Evolutionary conservation across 2,888 invertebrate species (phyloP).

Genomic region (Scaptomyza caliginosa): DNA sequence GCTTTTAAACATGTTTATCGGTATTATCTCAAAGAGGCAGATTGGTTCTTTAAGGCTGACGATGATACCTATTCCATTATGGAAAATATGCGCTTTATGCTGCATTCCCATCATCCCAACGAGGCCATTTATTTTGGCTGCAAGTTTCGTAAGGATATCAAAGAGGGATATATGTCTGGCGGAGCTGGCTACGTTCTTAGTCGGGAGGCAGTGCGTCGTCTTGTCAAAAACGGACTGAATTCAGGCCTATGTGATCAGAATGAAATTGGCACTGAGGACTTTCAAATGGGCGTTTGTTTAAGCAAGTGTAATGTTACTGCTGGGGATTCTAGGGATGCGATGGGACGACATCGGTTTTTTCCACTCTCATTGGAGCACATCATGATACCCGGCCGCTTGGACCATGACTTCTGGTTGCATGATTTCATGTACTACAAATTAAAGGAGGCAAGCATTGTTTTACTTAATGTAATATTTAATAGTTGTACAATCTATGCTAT

Average conservation of each 20-base stretch:
- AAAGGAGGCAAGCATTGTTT: conserved; percentile 85
- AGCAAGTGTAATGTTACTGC: conserved; percentile 92
- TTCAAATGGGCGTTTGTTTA: conserved; percentile 88
- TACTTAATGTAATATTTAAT: not conserved
- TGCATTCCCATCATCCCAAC: conserved; percentile 88
- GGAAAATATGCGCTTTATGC: conserved; percentile 96
- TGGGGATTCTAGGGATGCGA: conserved; percentile 93
- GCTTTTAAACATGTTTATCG: conserved; percentile 94
- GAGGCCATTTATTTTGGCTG: conserved; percentile 95
- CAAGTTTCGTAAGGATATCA: conserved; percentile 85
- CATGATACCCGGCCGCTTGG: conserved; percentile 92
- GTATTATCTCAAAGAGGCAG: conserved; percentile 92
- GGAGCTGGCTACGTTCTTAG: conserved; percentile 97
- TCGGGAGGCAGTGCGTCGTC: conserved; percentile 89
- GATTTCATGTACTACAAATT: conserved; percentile 94
- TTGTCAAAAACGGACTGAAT: conserved; percentile 86
- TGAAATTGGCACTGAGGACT: conserved; percentile 82
- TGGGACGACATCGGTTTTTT: conserved; percentile 95
- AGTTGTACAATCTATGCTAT: not conserved
- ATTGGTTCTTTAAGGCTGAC: conserved; percentile 99
- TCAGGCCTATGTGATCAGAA: conserved; percentile 83
- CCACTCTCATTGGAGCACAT: conserved; percentile 97
- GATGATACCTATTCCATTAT: conserved; percentile 99
- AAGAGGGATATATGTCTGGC: conserved; percentile 93
- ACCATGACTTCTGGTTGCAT: conserved; percentile 95